phyloP scores from a whole-genome alignment of 2,113 vertebrate species.

The Sylvilagus bachmani region DNA sequence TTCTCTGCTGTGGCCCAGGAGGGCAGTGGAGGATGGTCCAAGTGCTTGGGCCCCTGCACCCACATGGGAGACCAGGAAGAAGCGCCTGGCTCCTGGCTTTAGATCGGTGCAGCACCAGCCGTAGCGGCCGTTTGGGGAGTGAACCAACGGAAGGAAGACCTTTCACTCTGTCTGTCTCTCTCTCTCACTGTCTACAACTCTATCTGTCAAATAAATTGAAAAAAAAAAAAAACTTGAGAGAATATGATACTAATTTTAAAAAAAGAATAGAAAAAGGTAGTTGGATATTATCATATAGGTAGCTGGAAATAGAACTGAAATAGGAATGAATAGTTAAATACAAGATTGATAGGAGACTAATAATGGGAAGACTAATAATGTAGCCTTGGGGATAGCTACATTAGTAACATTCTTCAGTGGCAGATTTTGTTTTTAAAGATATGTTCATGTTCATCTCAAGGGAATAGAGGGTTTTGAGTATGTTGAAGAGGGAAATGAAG shows the following conservation, averaged over 20 bases:
- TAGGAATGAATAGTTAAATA: conserved; percentile 7
- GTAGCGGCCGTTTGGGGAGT: too few species aligned
- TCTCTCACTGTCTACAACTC: too few species aligned
- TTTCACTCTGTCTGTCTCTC: too few species aligned
- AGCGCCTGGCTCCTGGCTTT: too few species aligned
- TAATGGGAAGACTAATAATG: neutral
- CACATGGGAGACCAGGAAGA: too few species aligned
- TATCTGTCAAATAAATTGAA: too few species aligned
- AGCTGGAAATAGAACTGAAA: conserved; percentile 5
- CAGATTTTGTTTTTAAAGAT: neutral
- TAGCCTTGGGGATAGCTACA: neutral
- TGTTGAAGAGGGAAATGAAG: neutral
- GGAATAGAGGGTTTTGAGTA: neutral
- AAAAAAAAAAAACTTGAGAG: neutral
- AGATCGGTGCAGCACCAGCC: too few species aligned
- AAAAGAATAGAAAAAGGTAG: neutral
- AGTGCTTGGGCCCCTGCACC: too few species aligned
- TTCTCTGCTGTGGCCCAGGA: too few species aligned
- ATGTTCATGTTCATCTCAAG: neutral
- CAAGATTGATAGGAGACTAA: neutral
- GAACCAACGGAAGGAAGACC: too few species aligned
- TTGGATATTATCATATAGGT: neutral
- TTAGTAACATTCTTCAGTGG: conserved; percentile 10
- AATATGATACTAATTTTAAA: neutral
- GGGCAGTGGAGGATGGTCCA: too few species aligned